These are phyloP conservation scores for Omphaloscelis lunosa DNA, from an alignment of 2,888 invertebrate genomes.

Conservation along the genomic window DNA sequence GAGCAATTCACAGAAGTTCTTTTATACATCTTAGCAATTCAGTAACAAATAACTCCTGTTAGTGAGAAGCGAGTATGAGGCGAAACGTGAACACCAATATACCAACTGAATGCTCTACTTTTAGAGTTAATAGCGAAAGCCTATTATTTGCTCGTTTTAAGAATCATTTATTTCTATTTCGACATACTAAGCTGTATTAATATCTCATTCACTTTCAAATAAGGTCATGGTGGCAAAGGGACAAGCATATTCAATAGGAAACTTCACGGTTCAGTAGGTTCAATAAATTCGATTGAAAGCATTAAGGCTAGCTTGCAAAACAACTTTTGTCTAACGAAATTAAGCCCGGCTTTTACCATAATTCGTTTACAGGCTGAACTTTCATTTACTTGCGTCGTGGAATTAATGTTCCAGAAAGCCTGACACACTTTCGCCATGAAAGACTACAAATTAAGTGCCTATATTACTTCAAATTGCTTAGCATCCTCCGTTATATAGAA, in stretches of 20 bases:
- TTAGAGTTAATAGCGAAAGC: conserved; percentile 6
- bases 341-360: conserved; percentile 15
- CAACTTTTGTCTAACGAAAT: conserved; percentile 27
- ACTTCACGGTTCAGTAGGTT: conserved; percentile 21
- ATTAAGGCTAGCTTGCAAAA: conserved; percentile 12
- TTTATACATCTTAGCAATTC: conserved; percentile 5
- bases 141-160: neutral
- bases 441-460: conserved; percentile 28
- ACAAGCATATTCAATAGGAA: conserved; percentile 21
- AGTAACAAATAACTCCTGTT: conserved; percentile 11
- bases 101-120: neutral
- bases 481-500: no score
- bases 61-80: conserved; percentile 10
- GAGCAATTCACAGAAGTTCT: conserved; percentile 16
- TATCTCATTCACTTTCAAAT: conserved; percentile 18
- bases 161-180: conserved; percentile 30
- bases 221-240: conserved; percentile 10
- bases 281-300: conserved; percentile 21
- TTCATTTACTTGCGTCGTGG: conserved; percentile 20
- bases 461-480: no score
- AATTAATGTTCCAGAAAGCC: conserved; percentile 31
- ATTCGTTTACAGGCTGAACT: neutral
- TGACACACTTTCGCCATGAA: conserved; percentile 35
- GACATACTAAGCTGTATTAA: conserved; percentile 20
- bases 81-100: neutral